A percentile compares a stretch with the other conserved stretches of the same genome.
phyloP scores from a whole-genome alignment of 2,888 invertebrate species.

The Mythimna vitellina region DNA sequence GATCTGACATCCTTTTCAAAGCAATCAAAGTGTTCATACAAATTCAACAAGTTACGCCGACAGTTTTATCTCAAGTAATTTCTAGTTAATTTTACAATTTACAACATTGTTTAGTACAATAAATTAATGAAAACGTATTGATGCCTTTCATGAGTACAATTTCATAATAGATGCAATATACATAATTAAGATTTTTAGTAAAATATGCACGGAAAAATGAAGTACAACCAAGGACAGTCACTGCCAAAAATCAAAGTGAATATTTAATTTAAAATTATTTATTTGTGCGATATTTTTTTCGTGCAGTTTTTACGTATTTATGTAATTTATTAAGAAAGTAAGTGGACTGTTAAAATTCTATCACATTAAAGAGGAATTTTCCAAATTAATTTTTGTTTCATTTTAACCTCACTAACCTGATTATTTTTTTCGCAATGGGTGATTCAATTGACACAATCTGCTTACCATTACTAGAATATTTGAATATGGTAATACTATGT shows the following conservation, averaged over 20 bases:
- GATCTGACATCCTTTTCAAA: constrained; percentile 19
- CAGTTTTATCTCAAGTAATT: constrained; percentile 59
- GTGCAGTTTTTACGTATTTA: constrained; percentile 65
- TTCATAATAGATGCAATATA: constrained; percentile 67
- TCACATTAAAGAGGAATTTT: constrained; percentile 83
- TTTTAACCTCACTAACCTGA: constrained; percentile 71
- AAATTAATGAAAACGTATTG: constrained; percentile 52
- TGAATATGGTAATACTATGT: constrained; percentile 57
- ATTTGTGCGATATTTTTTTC: constrained; percentile 58
- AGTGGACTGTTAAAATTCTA: constrained; percentile 89
- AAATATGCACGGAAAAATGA: constrained; percentile 63
- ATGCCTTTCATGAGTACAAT: constrained; percentile 79
- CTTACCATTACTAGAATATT: constrained; percentile 76
- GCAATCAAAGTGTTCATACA: constrained; percentile 34
- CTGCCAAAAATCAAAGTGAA: constrained; percentile 60
- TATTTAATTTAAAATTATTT: constrained; percentile 56
- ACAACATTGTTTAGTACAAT: constrained; percentile 51
- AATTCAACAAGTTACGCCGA: constrained; percentile 23
- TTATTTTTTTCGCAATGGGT: constrained; percentile 72
- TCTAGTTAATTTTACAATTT: constrained; percentile 65
- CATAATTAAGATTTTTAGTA: constrained; percentile 48
- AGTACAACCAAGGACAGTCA: constrained; percentile 46
- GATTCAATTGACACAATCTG: constrained; percentile 88
- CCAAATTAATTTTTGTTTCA: constrained; percentile 78
- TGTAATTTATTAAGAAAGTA: constrained; percentile 76